Evolutionary conservation across 2,888 invertebrate genomes (phyloP).

Genomic region (Chrysodeixis includens): DNA sequence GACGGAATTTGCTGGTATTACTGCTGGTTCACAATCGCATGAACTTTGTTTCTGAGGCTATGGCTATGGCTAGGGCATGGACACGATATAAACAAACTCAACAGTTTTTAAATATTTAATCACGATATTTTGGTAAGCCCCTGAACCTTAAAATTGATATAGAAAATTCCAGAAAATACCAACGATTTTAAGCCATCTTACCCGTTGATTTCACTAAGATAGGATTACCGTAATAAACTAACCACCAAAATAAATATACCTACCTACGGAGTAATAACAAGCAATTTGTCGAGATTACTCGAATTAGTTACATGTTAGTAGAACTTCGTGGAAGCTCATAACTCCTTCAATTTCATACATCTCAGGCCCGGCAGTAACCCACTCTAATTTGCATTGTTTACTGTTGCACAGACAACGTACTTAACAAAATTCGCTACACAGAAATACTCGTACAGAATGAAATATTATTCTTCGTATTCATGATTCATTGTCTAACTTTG

Average conservation of each 20-base stretch:
- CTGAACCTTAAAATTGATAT: too few relatives aligned
- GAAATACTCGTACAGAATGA: constrained; percentile 33
- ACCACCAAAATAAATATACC: too few relatives aligned
- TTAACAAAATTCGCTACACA: constrained; percentile 33
- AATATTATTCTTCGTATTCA: constrained; percentile 35
- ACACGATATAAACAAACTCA: too few relatives aligned
- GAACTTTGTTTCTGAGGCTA: too few relatives aligned
- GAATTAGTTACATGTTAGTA: constrained; percentile 9
- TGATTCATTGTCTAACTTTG: constrained; percentile 30
- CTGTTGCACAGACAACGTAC: constrained; percentile 42
- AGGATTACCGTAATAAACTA: too few relatives aligned
- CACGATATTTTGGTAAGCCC: too few relatives aligned
- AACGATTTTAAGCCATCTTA: too few relatives aligned
- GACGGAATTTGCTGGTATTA: background rate
- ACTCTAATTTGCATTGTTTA: constrained; percentile 52
- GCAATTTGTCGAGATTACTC: background rate
- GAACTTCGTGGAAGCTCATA: constrained; percentile 8
- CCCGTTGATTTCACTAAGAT: too few relatives aligned
- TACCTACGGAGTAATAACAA: background rate
- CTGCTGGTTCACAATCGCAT: background rate
- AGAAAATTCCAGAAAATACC: too few relatives aligned
- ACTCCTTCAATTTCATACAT: constrained; percentile 22
- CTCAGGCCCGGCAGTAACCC: constrained; percentile 11
- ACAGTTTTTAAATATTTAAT: too few relatives aligned
- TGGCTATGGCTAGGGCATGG: too few relatives aligned